Evolutionary conservation across 2,888 invertebrate genomes (phyloP).

Genomic region (Temnothorax unifasciatus): DNA sequence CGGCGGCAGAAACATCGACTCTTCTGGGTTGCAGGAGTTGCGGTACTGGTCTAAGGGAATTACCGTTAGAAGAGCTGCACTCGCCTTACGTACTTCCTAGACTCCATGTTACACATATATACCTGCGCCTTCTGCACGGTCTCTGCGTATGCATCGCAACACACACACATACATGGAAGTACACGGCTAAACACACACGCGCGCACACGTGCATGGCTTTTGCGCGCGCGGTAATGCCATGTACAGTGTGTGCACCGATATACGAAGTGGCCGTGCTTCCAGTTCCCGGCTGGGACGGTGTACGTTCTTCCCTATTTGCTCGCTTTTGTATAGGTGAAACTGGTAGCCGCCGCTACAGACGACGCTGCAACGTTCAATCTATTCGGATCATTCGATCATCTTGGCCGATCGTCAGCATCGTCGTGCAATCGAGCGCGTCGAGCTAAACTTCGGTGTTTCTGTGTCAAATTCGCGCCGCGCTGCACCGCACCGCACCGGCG

Average conservation of each 20-base stretch:
- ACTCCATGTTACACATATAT: slow-evolving; percentile 73
- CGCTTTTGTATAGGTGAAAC: slow-evolving; percentile 31
- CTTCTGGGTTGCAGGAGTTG: slow-evolving; percentile 80
- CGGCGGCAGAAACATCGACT: slow-evolving; percentile 71
- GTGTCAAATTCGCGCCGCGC: slow-evolving; percentile 40
- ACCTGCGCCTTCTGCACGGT: slow-evolving; percentile 49
- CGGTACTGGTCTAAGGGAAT: slow-evolving; percentile 85
- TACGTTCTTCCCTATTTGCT: slow-evolving; percentile 28
- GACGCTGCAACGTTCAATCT: slow-evolving; percentile 13
- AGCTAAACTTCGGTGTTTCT: slow-evolving; percentile 37
- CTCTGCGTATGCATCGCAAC: slow-evolving; percentile 30
- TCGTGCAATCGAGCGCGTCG: not conserved
- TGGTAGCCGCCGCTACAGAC: slow-evolving; percentile 42
- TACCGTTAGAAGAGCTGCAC: slow-evolving; percentile 85
- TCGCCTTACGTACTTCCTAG: slow-evolving; percentile 82
- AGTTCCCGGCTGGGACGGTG: slow-evolving; percentile 43
- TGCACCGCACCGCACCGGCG: not conserved
- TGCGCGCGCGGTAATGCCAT: slow-evolving; percentile 31
- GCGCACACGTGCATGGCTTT: not conserved
- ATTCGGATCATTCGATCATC: slow-evolving; percentile 44
- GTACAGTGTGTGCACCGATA: slow-evolving; percentile 33
- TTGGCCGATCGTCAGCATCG: not conserved
- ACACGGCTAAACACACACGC: not conserved
- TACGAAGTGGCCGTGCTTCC: slow-evolving; percentile 38
- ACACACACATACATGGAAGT: slow-evolving; percentile 7